Evolutionary conservation across 2,888 invertebrate species (phyloP), one percentile per base, ranked within the genome.

Genomic region (Himalopsyche kuldschensis): DNA sequence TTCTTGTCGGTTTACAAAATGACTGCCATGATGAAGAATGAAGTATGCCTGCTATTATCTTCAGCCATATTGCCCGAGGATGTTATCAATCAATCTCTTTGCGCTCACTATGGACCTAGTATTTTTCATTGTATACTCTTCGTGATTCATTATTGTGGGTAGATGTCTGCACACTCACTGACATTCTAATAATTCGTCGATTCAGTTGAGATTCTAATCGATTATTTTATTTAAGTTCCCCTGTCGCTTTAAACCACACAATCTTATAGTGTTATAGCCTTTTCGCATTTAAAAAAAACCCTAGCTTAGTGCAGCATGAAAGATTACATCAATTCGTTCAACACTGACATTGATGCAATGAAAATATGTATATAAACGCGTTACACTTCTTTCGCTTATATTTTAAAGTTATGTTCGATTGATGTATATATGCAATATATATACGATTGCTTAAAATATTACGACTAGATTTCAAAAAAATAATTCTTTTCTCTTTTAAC

Each of bases 41-140:
- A 77, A 81, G 78, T 24, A 82, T 41, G 76, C 78, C 48, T 75
- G 77, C 47, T 77, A 82, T 82, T 82, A 82, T 78, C 78, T 35
- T 78, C 77, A 82, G 55, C 55, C 4, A 55, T 20, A 55, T 55
- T 55, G 82, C 82, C 82, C 63, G 78, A 55, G 82, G 82, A 82
- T 76, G 78, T 82, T 82, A 82, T 82, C 82, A 78, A 82, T 82
- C 78, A 82, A 78, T 82, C 82, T 41, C 32, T 55, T 20, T 6
- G 55, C 55, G 55, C 55, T 55, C 55, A 55, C 55, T 55, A 55
- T 20, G 20, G 24, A 55, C 55, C 24, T n/a, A 24, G 55, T 55
- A 55, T 24, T 55, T 55, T 24, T 55, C 24, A 55, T 55, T 55
- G 55, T 55, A 55, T 55, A 10, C 20, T 24, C 55, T 20, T 55